These are phyloP conservation scores for Helicoverpa armigera DNA, from an alignment of 1,140 invertebrate species.

Conservation along the genomic window DNA sequence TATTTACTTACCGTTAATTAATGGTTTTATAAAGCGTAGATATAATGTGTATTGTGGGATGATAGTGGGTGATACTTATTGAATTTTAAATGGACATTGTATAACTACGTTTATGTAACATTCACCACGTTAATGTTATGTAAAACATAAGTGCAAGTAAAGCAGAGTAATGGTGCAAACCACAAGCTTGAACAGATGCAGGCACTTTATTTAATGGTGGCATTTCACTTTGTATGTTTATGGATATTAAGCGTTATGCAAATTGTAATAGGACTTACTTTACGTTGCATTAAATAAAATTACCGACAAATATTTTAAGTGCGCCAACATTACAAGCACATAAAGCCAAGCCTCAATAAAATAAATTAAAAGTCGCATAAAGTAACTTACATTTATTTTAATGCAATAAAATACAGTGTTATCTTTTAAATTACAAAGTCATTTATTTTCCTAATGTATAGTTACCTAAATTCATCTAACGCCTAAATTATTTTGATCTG, in stretches of 20 bases:
- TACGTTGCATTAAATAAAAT: too few relatives aligned
- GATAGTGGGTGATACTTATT: not conserved
- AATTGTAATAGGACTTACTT: too few relatives aligned
- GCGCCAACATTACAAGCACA: not conserved
- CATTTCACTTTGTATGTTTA: too few relatives aligned
- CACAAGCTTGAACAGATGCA: slow-evolving; percentile 7
- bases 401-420: slow-evolving; percentile 52
- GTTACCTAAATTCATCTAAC: slow-evolving; percentile 34
- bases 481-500: slow-evolving; percentile 68
- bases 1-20: not conserved
- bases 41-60: not conserved
- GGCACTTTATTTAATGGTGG: not conserved
- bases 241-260: too few relatives aligned
- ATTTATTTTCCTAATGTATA: slow-evolving; percentile 24
- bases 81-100: not conserved
- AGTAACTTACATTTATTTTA: slow-evolving; percentile 52
- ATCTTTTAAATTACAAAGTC: slow-evolving; percentile 33
- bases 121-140: slow-evolving; percentile 3
- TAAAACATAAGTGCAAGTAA: slow-evolving; percentile 11
- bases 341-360: not conserved
- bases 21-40: not conserved
- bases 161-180: slow-evolving; percentile 16
- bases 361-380: slow-evolving; percentile 28
- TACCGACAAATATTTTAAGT: not conserved
- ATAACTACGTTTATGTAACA: slow-evolving; percentile 5